Percentiles rank a stretch among this genome's conserved stretches.
phyloP scores from a whole-genome alignment of 2,888 invertebrate species.

The Lochmaea crataegi region DNA sequence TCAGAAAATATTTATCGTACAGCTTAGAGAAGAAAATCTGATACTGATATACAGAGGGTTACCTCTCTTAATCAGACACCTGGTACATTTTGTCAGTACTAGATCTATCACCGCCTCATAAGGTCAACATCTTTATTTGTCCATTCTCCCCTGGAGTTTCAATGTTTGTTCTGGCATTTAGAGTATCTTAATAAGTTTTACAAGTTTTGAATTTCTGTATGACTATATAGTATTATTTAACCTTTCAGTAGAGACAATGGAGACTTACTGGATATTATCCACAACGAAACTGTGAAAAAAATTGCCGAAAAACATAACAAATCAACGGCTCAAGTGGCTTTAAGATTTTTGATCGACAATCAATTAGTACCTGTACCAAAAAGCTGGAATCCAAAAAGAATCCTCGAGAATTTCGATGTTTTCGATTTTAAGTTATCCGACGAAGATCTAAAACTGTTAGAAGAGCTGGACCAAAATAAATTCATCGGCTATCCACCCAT shows the following conservation, averaged over 20 bases:
- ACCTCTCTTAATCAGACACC: too few relatives aligned
- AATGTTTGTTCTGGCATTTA: too few relatives aligned
- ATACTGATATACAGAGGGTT: too few relatives aligned
- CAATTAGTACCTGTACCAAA: conserved; percentile 76
- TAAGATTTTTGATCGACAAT: not conserved
- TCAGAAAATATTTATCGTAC: too few relatives aligned
- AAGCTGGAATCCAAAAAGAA: conserved; percentile 77
- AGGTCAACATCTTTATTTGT: too few relatives aligned
- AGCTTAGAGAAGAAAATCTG: too few relatives aligned
- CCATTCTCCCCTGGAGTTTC: too few relatives aligned
- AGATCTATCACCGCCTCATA: too few relatives aligned
- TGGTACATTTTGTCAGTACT: too few relatives aligned
- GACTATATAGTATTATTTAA: not conserved
- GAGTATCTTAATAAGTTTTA: too few relatives aligned
- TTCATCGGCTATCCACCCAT: not conserved
- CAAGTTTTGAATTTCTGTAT: not conserved
- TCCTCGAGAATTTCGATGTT: conserved; percentile 79
- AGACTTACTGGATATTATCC: not conserved
- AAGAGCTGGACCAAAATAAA: conserved; percentile 67
- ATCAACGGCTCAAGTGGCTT: not conserved
- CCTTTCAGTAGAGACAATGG: not conserved
- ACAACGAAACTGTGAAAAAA: not conserved
- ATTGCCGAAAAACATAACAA: not conserved
- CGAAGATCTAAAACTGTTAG: conserved; percentile 71
- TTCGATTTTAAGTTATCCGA: conserved; percentile 75